Base-by-base conservation (phyloP, 2,113 vertebrate species). In the Irena cyanogastra region DNA sequence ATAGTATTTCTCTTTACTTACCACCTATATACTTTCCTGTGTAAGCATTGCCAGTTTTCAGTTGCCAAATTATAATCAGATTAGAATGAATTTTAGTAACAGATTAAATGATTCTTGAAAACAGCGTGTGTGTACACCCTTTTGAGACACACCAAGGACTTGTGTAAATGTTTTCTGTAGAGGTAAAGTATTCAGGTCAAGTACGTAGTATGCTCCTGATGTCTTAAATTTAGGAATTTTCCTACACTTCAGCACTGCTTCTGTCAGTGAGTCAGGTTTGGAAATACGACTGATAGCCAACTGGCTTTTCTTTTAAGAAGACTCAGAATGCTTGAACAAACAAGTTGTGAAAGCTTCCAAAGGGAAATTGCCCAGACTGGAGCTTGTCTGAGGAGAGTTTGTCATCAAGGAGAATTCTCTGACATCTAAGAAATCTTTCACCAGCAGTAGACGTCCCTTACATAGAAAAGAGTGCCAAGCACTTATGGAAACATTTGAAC, bases 381-480 rank as follows among this genome's bases (percentile, higher is more conserved):
- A 95, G 49, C 86, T 90, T 85, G 66, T 90, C 87, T 90, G 87
- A 91, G 54, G 50, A 80, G 70, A 76, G 70, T 95, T 96, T 94
- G 82, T 95, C 84, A 91, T 95, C 79, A 80, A 74, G 75, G 42
- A 71, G 75, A 94, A 60, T 96, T 95, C 90, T 91, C 71, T 90
- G 63, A 81, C 78, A 78, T 94, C 82, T 92, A 80, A 95, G 93
- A 93, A 94, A 86, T 91, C 78, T 93, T 96, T 93, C 84, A 88
- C 33, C 50, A 74, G 84, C 75, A 61, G 54, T 61, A 91, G 70
- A 86, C 50, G 16, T 91, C 93, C 70, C 66, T 94, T 87, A 76
- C 37, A 20, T 28, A 88, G 66, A 50, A 94, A 88, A 80, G 54
- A 61, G 47, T 90, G 87, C 87, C 90, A 97, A 93, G 81, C 59